Percentiles rank a stretch among this genome's conserved stretches.
Conservation (phyloP, 1,140 invertebrate genomes). For the Drosophila auraria region DNA sequence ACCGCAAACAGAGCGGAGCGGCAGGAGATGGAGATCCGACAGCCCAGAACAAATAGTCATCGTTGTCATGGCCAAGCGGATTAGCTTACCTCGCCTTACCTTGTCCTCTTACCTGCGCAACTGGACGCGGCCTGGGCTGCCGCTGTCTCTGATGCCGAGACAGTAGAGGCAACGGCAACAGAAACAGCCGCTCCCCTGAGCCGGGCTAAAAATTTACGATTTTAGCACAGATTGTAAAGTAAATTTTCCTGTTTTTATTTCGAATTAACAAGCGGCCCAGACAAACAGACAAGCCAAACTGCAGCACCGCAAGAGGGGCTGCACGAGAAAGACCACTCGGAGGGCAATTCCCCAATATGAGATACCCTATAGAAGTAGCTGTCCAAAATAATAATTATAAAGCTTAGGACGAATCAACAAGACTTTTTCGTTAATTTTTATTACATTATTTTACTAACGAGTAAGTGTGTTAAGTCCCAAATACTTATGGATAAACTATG, state of each 20-base stretch:
- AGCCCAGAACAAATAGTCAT: slow-evolving; percentile 68
- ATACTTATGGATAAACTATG: not conserved
- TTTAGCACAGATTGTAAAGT: slow-evolving; percentile 83
- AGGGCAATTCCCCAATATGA: not conserved
- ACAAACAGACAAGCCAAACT: slow-evolving; percentile 50
- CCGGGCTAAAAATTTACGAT: slow-evolving; percentile 78
- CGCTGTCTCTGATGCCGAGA: not conserved
- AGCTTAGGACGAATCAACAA: not conserved
- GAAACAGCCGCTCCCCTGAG: slow-evolving; percentile 64
- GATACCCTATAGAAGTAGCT: slow-evolving; percentile 8
- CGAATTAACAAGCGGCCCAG: slow-evolving; percentile 75
- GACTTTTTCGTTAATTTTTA: not conserved
- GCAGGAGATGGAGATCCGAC: slow-evolving; percentile 28
- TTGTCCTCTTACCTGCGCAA: slow-evolving; percentile 39
- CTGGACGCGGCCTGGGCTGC: slow-evolving; percentile 13
- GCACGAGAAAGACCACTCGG: slow-evolving; percentile 4
- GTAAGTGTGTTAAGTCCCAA: no score
- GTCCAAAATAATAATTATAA: not conserved
- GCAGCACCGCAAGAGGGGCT: slow-evolving; percentile 15
- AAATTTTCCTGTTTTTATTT: slow-evolving; percentile 83
- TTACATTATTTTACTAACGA: not conserved
- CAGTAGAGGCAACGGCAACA: slow-evolving; percentile 1
- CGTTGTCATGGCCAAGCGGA: slow-evolving; percentile 75
- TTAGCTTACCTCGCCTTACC: slow-evolving; percentile 53
- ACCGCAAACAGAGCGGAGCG: slow-evolving; percentile 58